Conservation (phyloP, 2,888 invertebrate genomes). For the Acrobasis suavella region DNA sequence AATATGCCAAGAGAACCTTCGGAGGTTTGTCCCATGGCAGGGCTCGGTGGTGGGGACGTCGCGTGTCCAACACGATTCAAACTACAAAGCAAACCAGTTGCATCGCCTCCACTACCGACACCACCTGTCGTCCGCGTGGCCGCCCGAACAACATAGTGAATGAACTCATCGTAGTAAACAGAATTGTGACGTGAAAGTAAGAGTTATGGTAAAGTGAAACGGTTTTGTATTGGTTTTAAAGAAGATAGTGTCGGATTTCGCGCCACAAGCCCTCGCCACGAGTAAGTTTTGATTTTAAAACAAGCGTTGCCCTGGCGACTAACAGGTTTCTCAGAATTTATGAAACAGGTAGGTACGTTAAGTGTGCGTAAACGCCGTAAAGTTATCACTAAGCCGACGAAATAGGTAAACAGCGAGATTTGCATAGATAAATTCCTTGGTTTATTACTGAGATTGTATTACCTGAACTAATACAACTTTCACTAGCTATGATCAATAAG, state of each 20-base stretch:
- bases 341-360: background rate
- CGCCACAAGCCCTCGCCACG: conserved; percentile 30
- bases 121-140: conserved; percentile 40
- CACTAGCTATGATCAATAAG: conserved; percentile 56
- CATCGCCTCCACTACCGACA: conserved; percentile 47
- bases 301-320: conserved; percentile 28
- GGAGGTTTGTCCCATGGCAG: conserved; percentile 45
- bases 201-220: conserved; percentile 73
- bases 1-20: conserved; percentile 49
- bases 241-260: conserved; percentile 32
- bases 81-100: conserved; percentile 58
- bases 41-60: conserved; percentile 48
- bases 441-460: background rate
- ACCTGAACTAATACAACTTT: conserved; percentile 48
- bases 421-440: background rate
- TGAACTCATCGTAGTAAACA: conserved; percentile 44
- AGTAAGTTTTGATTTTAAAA: conserved; percentile 18
- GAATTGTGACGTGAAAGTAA: conserved; percentile 50
- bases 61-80: conserved; percentile 42
- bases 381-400: background rate
- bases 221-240: conserved; percentile 33
- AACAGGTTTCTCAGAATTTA: conserved; percentile 18
- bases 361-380: background rate
- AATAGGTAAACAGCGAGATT: background rate
- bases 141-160: conserved; percentile 40